phyloP scores from a whole-genome alignment of 2,797 vertebrate species.

The Sylvilagus floridanus region DNA sequence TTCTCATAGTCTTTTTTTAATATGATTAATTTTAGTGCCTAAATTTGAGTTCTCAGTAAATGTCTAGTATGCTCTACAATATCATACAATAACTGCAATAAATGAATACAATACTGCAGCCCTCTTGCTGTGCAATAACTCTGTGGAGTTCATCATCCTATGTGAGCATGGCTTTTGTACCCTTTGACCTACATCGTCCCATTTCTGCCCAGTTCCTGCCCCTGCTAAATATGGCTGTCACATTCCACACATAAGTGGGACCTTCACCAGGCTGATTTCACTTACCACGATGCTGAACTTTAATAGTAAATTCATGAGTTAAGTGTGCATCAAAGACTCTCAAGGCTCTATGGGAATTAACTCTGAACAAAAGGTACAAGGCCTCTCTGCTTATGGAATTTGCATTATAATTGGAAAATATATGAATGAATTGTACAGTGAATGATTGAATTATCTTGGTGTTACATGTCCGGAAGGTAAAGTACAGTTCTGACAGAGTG shows the following conservation, averaged over 20 bases:
- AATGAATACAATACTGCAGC: background rate
- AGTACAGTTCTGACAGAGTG: background rate
- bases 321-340: background rate
- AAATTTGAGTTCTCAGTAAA: background rate
- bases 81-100: too few relatives aligned
- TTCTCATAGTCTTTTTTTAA: background rate
- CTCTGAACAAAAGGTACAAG: background rate
- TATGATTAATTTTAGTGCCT: background rate
- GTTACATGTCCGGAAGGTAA: background rate
- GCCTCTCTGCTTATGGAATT: background rate
- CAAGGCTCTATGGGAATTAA: background rate
- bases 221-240: background rate
- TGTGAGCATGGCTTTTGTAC: fast-evolving
- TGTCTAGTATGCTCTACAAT: background rate
- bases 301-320: background rate
- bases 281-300: background rate
- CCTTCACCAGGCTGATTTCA: background rate
- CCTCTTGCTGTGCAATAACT: too few relatives aligned
- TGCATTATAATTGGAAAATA: background rate
- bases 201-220: too few relatives aligned
- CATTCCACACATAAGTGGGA: too few relatives aligned
- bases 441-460: background rate
- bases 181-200: background rate
- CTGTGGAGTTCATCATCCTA: background rate
- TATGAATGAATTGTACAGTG: background rate